Percentiles rank a stretch among this genome's conserved stretches.
phyloP scores from a whole-genome alignment of 2,113 vertebrate genomes.

The Setophaga petechia region DNA sequence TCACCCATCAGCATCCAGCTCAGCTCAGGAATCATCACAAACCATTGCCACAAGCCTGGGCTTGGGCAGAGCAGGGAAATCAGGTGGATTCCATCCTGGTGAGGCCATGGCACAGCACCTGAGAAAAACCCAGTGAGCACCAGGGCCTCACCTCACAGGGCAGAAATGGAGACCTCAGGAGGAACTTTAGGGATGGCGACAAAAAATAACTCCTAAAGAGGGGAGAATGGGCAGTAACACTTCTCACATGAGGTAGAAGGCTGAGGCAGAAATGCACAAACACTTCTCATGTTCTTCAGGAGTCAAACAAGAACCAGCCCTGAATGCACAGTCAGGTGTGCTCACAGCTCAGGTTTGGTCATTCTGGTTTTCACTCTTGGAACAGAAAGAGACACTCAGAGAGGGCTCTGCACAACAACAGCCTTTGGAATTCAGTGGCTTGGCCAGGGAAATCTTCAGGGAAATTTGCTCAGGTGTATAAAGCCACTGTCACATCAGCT shows the following conservation, averaged over 20 bases:
- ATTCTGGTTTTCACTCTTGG: not conserved
- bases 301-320: not conserved
- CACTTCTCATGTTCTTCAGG: not conserved
- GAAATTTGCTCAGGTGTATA: not conserved
- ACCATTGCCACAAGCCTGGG: not conserved
- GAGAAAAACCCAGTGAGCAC: not conserved
- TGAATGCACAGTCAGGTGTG: not conserved
- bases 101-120: not conserved
- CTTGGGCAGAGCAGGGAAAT: not conserved
- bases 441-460: not conserved
- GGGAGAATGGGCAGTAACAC: not conserved
- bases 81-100: not conserved
- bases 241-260: not conserved
- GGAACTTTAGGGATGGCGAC: not conserved
- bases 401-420: not conserved
- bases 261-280: not conserved
- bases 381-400: not conserved
- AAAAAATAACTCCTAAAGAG: not conserved
- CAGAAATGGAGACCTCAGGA: not conserved
- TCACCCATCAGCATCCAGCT: not conserved
- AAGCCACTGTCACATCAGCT: not conserved
- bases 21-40: not conserved
- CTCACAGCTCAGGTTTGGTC: not conserved
- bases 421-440: not conserved
- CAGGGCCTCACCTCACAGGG: not conserved